Conservation (phyloP, 2,888 invertebrate species). For the Trypoxylon attenuatum region DNA sequence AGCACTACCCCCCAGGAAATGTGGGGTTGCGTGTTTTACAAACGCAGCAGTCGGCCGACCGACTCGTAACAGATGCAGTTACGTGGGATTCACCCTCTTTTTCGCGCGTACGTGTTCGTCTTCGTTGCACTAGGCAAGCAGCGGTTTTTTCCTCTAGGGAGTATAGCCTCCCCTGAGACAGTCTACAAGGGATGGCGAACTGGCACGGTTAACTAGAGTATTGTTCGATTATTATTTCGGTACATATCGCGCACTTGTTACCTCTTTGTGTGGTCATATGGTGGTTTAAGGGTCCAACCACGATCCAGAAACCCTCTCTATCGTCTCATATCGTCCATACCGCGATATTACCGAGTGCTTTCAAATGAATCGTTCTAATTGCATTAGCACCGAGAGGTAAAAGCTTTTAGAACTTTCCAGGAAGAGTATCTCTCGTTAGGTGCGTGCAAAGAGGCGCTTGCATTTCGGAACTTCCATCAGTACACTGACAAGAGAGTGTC, state of each 20-base stretch:
- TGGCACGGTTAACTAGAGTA: slow-evolving; percentile 72
- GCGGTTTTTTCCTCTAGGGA: slow-evolving; percentile 41
- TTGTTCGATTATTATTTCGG: slow-evolving; percentile 75
- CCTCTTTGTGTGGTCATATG: slow-evolving; percentile 68
- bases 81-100: slow-evolving; percentile 32
- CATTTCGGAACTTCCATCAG: too few relatives aligned
- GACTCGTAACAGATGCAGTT: slow-evolving; percentile 64
- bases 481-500: too few relatives aligned
- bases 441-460: too few relatives aligned
- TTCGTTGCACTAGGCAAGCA: background rate
- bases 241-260: slow-evolving; percentile 75
- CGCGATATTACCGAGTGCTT: too few relatives aligned
- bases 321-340: too few relatives aligned
- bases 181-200: slow-evolving; percentile 51
- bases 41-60: slow-evolving; percentile 36
- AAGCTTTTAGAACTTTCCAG: too few relatives aligned
- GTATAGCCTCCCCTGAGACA: slow-evolving; percentile 58
- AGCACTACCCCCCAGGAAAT: slow-evolving; percentile 43
- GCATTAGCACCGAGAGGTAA: too few relatives aligned
- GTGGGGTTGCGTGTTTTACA: slow-evolving; percentile 57
- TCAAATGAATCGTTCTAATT: too few relatives aligned
- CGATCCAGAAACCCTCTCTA: too few relatives aligned
- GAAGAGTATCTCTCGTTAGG: too few relatives aligned
- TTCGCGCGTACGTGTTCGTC: slow-evolving; percentile 14
- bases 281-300: slow-evolving; percentile 44